Percentiles rank a stretch among this genome's conserved stretches.
Evolutionary conservation across 2,797 vertebrate species (phyloP).

Genomic region (Poecilia wingei): DNA sequence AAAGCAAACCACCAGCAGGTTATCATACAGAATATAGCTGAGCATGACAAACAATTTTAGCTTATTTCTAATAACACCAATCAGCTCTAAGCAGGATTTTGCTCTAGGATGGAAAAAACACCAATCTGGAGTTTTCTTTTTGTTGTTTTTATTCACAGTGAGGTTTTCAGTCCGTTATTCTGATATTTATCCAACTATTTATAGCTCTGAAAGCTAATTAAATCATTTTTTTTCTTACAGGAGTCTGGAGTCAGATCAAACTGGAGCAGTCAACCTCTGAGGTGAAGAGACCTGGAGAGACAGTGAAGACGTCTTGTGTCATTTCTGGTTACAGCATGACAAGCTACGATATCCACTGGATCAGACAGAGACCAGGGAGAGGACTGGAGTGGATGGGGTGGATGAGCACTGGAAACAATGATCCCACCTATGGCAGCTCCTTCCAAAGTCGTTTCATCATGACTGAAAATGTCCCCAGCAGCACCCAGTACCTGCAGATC

Average conservation of each 20-base stretch:
- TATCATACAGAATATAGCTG: background rate
- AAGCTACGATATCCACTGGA: background rate
- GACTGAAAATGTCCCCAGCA: background rate
- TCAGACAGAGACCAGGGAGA: background rate
- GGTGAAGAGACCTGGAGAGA: background rate
- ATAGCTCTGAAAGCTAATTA: background rate
- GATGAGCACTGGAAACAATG: background rate
- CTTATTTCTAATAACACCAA: background rate
- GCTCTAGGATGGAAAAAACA: background rate
- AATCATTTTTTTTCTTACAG: background rate
- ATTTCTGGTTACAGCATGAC: background rate
- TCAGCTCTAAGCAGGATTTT: background rate
- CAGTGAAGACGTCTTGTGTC: background rate
- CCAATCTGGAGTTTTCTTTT: background rate
- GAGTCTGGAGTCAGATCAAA: background rate
- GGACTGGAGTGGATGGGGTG: background rate
- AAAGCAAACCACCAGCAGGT: background rate
- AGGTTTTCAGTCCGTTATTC: background rate
- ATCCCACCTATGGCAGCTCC: background rate
- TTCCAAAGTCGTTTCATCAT: slow-evolving; percentile 1
- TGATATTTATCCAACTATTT: background rate
- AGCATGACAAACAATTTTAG: background rate
- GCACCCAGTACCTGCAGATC: background rate
- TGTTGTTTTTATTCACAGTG: background rate
- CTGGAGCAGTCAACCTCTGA: background rate